A percentile compares a stretch with the other conserved stretches of the same genome.
Conservation (phyloP, 2,888 invertebrate genomes). For the Geotrupes spiniger region DNA sequence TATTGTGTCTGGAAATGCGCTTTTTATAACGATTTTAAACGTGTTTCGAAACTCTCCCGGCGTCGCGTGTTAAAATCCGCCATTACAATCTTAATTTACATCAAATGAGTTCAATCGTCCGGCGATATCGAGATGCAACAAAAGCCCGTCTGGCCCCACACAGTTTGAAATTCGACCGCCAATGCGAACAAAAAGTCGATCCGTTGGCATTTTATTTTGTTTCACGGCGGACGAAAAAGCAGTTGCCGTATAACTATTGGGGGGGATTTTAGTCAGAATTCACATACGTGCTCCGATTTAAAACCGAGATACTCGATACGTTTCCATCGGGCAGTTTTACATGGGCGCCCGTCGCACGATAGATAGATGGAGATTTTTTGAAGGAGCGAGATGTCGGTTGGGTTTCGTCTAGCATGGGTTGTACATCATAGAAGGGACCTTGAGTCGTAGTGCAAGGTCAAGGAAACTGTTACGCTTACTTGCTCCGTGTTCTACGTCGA, state of each 20-base stretch:
- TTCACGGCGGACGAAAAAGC: constrained; percentile 2
- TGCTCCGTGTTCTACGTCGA: too few relatives aligned
- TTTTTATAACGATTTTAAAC: background rate
- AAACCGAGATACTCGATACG: background rate
- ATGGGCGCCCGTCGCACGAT: too few relatives aligned
- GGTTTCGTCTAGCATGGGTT: constrained; percentile 1
- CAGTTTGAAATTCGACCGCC: constrained; percentile 30
- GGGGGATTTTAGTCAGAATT: background rate
- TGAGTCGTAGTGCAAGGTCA: constrained; percentile 27
- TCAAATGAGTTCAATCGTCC: constrained; percentile 25
- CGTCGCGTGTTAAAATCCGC: constrained; percentile 1
- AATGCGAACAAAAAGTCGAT: constrained; percentile 29
- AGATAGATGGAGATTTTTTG: too few relatives aligned
- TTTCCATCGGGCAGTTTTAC: background rate
- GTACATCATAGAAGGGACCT: constrained; percentile 8
- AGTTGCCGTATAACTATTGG: background rate
- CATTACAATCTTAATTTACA: constrained; percentile 7
- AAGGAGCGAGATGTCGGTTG: too few relatives aligned
- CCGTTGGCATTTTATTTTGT: constrained; percentile 25
- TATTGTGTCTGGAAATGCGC: too few relatives aligned
- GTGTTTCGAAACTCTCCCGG: background rate
- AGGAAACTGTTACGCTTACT: constrained; percentile 31
- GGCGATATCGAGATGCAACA: constrained; percentile 31
- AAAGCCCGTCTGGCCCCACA: constrained; percentile 32
- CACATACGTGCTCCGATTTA: constrained; percentile 6